phyloP scores from a whole-genome alignment of 2,113 vertebrate genomes.

The Elachura formosa region DNA sequence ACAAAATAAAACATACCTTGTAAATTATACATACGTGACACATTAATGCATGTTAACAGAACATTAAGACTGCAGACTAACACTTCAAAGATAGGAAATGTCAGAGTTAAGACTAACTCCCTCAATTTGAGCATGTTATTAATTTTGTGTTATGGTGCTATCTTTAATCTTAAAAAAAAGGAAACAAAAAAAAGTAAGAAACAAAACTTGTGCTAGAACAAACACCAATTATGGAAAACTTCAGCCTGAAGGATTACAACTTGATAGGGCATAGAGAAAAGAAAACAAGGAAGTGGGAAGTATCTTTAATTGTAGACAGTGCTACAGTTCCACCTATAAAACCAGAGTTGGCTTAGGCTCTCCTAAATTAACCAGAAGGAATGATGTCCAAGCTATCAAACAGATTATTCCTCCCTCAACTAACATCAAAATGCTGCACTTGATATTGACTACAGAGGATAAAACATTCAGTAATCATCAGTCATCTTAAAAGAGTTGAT shows the following conservation, averaged over 20 bases:
- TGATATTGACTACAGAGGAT: fast-evolving
- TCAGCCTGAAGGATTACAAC: not conserved
- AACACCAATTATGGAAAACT: not conserved
- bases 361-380: not conserved
- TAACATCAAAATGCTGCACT: not conserved
- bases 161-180: not conserved
- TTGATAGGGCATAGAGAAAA: not conserved
- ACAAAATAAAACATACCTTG: not conserved
- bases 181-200: not conserved
- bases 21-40: not conserved
- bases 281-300: not conserved
- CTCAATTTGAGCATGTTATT: not conserved
- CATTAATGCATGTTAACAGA: not conserved
- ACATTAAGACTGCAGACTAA: not conserved
- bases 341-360: not conserved
- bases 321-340: not conserved
- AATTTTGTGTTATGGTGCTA: not conserved
- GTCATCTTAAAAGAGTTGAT: not conserved
- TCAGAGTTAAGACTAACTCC: not conserved
- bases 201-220: slow-evolving; percentile 6
- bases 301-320: not conserved
- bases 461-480: not conserved
- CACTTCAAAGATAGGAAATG: slow-evolving; percentile 20
- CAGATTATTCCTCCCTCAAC: not conserved
- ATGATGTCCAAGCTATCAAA: not conserved